Percentiles rank a stretch among this genome's conserved stretches.
Conservation (phyloP, 2,797 vertebrate genomes). For the Crocodylus rhombifer region DNA sequence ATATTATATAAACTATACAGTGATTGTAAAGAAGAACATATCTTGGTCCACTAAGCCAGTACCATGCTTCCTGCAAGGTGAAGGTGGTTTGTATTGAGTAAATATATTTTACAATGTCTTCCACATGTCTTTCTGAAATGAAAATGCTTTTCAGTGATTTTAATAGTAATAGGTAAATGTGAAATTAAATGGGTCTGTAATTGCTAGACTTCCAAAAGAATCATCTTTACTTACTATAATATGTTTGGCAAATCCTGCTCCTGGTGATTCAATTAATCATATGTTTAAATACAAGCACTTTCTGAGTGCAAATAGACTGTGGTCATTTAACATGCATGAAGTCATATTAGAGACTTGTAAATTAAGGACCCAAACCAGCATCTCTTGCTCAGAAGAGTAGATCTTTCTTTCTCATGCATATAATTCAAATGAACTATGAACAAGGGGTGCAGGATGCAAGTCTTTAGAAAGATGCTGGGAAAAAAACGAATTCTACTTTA, state of each 20-base stretch:
- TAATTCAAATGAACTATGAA: neutral
- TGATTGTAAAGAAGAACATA: neutral
- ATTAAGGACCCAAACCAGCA: neutral
- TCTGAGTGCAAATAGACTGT: slow-evolving; percentile 24
- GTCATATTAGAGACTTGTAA: neutral
- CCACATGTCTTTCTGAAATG: neutral
- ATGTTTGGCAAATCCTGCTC: slow-evolving; percentile 5
- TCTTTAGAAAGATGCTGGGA: neutral
- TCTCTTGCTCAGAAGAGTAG: neutral
- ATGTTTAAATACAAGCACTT: slow-evolving; percentile 28
- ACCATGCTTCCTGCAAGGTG: neutral
- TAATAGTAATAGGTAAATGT: neutral
- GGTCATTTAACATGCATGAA: slow-evolving; percentile 28
- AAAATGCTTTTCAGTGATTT: neutral
- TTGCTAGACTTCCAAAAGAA: slow-evolving; percentile 44
- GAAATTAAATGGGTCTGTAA: slow-evolving; percentile 43
- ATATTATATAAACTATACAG: neutral
- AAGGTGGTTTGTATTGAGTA: neutral
- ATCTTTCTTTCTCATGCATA: neutral
- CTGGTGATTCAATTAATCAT: slow-evolving; percentile 16
- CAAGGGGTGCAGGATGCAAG: neutral
- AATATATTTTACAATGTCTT: slow-evolving; percentile 20
- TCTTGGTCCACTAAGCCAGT: neutral
- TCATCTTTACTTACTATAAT: neutral
- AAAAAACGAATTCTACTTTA: neutral